A percentile compares a stretch with the other conserved stretches of the same genome.
Conservation (phyloP, 2,888 invertebrate species). For the Slavum lentiscoides region DNA sequence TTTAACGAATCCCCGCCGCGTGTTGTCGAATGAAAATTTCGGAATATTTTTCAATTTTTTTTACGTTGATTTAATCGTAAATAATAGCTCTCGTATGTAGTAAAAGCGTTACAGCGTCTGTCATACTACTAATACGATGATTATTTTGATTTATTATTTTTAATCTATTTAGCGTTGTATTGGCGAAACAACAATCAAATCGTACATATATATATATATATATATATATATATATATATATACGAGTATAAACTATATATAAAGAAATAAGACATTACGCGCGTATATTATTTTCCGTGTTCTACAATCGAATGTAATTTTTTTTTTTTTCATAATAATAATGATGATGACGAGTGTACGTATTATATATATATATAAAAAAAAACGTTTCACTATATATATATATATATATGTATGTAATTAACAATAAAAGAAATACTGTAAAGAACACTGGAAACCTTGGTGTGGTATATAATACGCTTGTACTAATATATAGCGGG, state of each 20-base stretch:
- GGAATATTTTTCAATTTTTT: neutral
- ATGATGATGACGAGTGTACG: neutral
- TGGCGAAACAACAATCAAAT: too few species aligned
- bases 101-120: neutral
- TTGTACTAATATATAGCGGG: neutral
- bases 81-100: neutral
- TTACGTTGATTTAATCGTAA: neutral
- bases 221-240: too few species aligned
- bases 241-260: neutral
- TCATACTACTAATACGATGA: neutral
- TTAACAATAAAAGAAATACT: constrained; percentile 12
- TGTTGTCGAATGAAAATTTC: neutral
- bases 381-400: neutral
- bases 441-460: neutral
- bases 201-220: too few species aligned
- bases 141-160: neutral
- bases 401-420: too few species aligned
- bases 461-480: neutral
- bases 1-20: neutral
- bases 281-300: neutral
- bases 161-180: neutral
- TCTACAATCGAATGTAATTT: neutral
- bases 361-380: constrained; percentile 5
- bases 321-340: neutral
- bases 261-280: neutral